Evolutionary conservation across 2,888 invertebrate genomes (phyloP).

Genomic region (Idaea dimidiata): DNA sequence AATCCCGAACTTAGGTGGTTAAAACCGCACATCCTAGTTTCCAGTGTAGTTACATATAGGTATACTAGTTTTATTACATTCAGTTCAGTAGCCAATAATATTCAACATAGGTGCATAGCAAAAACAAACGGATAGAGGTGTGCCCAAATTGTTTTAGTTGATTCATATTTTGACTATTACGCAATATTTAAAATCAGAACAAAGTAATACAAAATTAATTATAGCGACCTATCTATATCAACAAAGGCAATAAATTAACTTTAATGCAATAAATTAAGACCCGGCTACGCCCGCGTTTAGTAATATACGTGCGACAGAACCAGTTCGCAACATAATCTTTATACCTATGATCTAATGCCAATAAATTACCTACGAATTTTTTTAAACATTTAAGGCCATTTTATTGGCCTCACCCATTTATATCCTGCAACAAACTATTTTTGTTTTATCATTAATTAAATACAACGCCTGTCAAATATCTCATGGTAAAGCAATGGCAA

Average conservation of each 20-base stretch:
- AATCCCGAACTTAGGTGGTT: no score
- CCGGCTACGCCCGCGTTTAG: background rate
- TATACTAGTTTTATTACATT: no score
- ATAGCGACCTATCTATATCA: background rate
- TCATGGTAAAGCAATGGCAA: background rate
- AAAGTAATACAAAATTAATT: conserved; percentile 12
- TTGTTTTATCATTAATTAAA: background rate
- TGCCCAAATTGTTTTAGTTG: background rate
- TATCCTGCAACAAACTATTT: background rate
- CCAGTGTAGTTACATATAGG: no score
- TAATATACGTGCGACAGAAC: background rate
- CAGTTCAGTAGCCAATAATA: no score
- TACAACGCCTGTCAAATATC: background rate
- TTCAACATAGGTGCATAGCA: no score
- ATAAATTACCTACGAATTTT: background rate
- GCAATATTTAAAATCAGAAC: background rate
- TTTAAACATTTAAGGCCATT: background rate
- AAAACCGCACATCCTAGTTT: no score
- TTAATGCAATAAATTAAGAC: conserved; percentile 3
- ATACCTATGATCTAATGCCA: background rate
- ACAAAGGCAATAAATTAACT: conserved; percentile 9
- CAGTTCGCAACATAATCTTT: background rate
- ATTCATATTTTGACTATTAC: background rate
- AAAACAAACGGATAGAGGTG: no score
- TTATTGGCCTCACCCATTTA: background rate